phyloP scores from a whole-genome alignment of 1,140 invertebrate genomes.

The Radopholus similis region DNA sequence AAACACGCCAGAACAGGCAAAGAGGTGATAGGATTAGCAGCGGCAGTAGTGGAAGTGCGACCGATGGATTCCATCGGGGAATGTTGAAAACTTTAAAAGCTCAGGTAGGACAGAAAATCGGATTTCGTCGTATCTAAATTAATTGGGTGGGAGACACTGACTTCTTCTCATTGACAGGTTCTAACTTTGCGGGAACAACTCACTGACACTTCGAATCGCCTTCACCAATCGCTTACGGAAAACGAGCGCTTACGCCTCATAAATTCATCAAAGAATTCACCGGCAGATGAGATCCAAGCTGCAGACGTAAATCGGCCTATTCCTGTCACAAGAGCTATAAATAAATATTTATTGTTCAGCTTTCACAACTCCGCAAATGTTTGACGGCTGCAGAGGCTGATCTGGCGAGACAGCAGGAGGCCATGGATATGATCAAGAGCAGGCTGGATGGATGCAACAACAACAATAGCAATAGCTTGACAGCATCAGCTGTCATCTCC shows the following conservation, averaged over 20 bases:
- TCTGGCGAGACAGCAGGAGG: slow-evolving; percentile 40
- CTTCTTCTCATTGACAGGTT: slow-evolving; percentile 25
- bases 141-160: background rate
- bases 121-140: background rate
- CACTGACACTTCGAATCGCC: slow-evolving; percentile 43
- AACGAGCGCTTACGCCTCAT: slow-evolving; percentile 36
- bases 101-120: slow-evolving; percentile 6
- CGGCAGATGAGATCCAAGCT: slow-evolving; percentile 12
- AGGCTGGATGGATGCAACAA: slow-evolving; percentile 9
- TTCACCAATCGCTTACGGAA: slow-evolving; percentile 27
- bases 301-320: background rate
- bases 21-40: background rate
- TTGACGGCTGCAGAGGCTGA: slow-evolving; percentile 43
- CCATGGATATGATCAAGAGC: slow-evolving; percentile 40
- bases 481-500: background rate
- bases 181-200: slow-evolving; percentile 42
- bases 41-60: background rate
- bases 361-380: slow-evolving; percentile 35
- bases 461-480: slow-evolving; percentile 5
- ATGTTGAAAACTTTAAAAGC: slow-evolving; percentile 11
- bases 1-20: background rate
- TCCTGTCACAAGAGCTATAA: background rate
- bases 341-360: slow-evolving; percentile 9
- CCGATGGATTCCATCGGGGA: slow-evolving; percentile 2
- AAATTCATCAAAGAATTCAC: background rate